These are phyloP conservation scores for Corythaixoides concolor DNA, from an alignment of 2,113 vertebrate species.

Conservation along the genomic window DNA sequence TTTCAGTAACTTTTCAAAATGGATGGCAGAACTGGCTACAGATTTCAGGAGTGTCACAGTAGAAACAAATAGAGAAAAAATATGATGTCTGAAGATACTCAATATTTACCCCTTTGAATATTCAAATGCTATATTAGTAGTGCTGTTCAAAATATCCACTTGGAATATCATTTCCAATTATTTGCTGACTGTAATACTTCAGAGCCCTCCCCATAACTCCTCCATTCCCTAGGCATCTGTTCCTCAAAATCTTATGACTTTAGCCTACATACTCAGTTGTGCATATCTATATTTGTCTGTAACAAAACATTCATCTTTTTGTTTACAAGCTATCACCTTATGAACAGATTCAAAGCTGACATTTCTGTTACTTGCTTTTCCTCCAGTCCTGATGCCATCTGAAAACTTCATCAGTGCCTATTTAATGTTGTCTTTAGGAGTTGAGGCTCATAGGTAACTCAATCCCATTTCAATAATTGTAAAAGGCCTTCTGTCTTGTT, in stretches of 20 bases:
- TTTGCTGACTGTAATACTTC: background rate
- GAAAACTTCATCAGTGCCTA: background rate
- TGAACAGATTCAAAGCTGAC: background rate
- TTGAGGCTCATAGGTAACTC: background rate
- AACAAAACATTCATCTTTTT: background rate
- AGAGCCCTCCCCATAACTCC: background rate
- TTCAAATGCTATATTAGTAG: background rate
- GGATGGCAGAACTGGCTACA: background rate
- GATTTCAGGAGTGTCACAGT: background rate
- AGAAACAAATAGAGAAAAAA: background rate
- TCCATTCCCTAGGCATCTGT: background rate
- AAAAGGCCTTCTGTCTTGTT: background rate
- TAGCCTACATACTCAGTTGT: background rate
- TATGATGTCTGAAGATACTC: background rate
- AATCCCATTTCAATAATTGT: background rate
- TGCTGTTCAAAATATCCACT: background rate
- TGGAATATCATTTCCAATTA: background rate
- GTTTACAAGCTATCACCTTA: background rate
- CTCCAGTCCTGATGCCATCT: background rate
- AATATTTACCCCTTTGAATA: background rate
- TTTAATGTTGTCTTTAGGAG: background rate
- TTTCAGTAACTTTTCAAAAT: background rate
- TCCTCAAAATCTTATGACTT: background rate
- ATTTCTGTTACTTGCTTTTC: background rate
- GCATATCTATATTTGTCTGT: background rate